Base-by-base conservation (phyloP, 2,888 invertebrate genomes). In the Liopterus haemorrhoidalis region DNA sequence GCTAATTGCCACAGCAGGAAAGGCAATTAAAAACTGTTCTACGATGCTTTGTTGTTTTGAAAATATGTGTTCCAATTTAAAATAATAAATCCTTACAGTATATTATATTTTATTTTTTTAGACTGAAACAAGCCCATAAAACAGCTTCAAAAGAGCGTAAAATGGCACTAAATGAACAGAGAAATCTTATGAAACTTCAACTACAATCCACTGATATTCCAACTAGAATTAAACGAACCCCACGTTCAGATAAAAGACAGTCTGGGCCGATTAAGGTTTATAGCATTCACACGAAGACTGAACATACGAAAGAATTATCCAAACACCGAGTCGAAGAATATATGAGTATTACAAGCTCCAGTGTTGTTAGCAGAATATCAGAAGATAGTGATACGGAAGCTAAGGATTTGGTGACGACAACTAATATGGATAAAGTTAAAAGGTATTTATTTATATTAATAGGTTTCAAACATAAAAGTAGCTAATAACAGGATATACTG, bases 221-320 rank as follows among this genome's bases (percentile, higher is more conserved):
- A 25, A 65, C 70, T 1, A 73, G 72, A 57, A 60, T 74, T 25
- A 73, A 71, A 54, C 61, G 70, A 42, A 67, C 65, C 28, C 67
- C 68, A 0, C 67, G 69, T 15, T 64, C 63, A 49, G 67, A 68
- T 48, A 59, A 69, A 5, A 60, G 68, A 44, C 57, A 64, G 25
- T 68, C 69, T 1, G 74, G 74, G 1, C 74, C 75, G 1, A 63
- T 75, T 60, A 73, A 71, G 53, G 74, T 73, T 19, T 70, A 70
- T 47, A 68, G 69, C 41, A 66, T 70, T 24, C 62, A 63, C 48
- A 60, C 63, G 2, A 53, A 61, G 18, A 48, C 54, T 4, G 45
- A 45, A 18, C 32, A 32, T 15, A 46, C 60, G 48, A 12, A 42
- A 42, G 45, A 59, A 58, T 49, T 62, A 64, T 8, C 54, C 52